phyloP scores from a whole-genome alignment of 2,797 vertebrate genomes.

The Sylvia borin region DNA sequence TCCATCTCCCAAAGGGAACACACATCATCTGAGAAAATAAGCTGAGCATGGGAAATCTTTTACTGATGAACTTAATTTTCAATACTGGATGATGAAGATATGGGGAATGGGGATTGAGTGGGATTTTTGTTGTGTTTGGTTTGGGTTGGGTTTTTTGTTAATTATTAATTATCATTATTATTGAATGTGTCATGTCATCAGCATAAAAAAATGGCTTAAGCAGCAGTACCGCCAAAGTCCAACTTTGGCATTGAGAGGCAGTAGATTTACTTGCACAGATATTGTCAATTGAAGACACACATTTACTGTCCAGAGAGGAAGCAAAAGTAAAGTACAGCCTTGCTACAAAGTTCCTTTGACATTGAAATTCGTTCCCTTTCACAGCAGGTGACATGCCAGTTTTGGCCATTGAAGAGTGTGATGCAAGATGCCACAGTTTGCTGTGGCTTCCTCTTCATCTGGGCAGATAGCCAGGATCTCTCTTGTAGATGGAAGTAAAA shows the following conservation, averaged over 20 bases:
- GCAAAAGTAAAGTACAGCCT: neutral
- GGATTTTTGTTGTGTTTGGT: neutral
- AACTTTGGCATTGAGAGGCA: neutral
- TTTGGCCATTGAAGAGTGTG: neutral
- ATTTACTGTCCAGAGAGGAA: neutral
- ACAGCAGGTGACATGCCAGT: neutral
- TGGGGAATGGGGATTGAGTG: too few species aligned
- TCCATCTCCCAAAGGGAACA: neutral
- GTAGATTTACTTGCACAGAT: neutral
- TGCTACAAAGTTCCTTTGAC: neutral
- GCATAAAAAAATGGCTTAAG: neutral
- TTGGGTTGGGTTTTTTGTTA: neutral
- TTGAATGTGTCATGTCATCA: neutral
- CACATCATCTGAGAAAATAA: neutral
- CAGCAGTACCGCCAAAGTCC: neutral
- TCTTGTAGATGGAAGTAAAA: neutral
- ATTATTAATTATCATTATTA: neutral
- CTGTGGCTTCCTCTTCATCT: neutral
- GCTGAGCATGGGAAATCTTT: neutral
- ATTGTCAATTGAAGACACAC: neutral
- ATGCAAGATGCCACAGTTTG: neutral
- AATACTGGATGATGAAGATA: neutral
- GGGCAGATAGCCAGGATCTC: neutral
- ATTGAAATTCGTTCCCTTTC: neutral
- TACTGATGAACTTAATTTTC: neutral